Evolutionary conservation across 2,113 vertebrate species (phyloP).

Genomic region (Cacatua alba): DNA sequence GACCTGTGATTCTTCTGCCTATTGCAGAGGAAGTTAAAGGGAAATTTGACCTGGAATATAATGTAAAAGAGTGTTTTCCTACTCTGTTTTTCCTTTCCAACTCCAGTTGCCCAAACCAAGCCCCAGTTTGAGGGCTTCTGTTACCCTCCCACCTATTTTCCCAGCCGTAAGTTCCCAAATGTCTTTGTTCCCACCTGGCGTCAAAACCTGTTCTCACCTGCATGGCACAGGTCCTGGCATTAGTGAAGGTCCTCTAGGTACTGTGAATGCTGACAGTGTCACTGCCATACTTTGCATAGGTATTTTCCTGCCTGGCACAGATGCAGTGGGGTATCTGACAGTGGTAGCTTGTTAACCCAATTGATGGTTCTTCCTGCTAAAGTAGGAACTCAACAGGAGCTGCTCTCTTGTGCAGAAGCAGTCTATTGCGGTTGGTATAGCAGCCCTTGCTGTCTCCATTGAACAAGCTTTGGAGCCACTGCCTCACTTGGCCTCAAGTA

Average conservation of each 20-base stretch:
- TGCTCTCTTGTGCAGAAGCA: not conserved
- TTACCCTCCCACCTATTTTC: not conserved
- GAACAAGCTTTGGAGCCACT: not conserved
- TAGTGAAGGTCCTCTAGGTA: not conserved
- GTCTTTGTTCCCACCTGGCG: not conserved
- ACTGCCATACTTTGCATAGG: not conserved
- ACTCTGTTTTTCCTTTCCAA: not conserved
- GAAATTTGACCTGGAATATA: not conserved
- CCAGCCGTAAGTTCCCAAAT: not conserved
- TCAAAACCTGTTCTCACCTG: not conserved
- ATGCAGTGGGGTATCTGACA: not conserved
- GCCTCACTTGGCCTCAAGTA: not conserved
- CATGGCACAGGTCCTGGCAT: not conserved
- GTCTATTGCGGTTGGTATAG: accelerated
- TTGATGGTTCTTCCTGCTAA: not conserved
- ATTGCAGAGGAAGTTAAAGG: not conserved
- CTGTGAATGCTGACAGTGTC: not conserved
- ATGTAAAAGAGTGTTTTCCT: not conserved
- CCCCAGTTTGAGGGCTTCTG: not conserved
- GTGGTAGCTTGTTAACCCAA: not conserved
- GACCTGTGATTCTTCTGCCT: not conserved
- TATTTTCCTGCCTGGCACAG: not conserved
- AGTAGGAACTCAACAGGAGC: not conserved
- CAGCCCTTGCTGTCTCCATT: not conserved
- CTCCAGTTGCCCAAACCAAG: not conserved